Evolutionary conservation across 2,797 vertebrate species (phyloP), one percentile per base, ranked within the genome.

Genomic region (Scleropages formosus): DNA sequence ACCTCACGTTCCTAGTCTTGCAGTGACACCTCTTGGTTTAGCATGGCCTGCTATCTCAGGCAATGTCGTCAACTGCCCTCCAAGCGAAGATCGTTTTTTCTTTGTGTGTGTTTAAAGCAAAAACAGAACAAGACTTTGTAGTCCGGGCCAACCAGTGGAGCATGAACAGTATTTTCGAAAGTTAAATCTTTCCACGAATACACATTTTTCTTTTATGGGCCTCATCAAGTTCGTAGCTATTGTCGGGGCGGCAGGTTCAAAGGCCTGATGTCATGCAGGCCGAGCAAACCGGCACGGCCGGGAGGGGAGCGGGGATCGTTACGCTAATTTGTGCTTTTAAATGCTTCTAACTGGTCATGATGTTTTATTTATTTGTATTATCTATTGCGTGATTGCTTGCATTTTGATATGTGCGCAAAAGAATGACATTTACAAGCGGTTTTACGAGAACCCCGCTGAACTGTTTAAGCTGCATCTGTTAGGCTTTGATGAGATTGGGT

Each of bases 21-120:
- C 82, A 87, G 82, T 69, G 87, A 83, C 89, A 83, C 84, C 90
- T 75, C 78, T 71, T 85, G 91, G 87, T 72, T n/a, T 8, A 24
- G 18, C 65, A 20, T 44, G n/a, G 13, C 22, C 67, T 22, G 46
- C 39, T 47, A 81, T 72, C 73, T 75, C 83, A 84, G n/a, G 8
- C 0, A 22, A 27, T 70, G 22, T 59, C 46, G 68, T 66, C 62
- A 12, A 4, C 27, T 69, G 63, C 74, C 26, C n/a, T 44, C n/a
- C n/a, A 60, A 27, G 49, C 59, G 49, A 78, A 70, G 24, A n/a
- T n/a, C n/a, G 51, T 31, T 65, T 74, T 27, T 75, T 68, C 1
- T n/a, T n/a, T n/a, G n/a, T n/a, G n/a, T n/a, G n/a, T n/a, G 64
- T 56, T 80, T 64, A n/a, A 75, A 77, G 39, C 66, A 31, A 74